These are phyloP conservation scores for Ridgeia piscesae DNA, from an alignment of 1,140 invertebrate genomes.

Conservation along the genomic window DNA sequence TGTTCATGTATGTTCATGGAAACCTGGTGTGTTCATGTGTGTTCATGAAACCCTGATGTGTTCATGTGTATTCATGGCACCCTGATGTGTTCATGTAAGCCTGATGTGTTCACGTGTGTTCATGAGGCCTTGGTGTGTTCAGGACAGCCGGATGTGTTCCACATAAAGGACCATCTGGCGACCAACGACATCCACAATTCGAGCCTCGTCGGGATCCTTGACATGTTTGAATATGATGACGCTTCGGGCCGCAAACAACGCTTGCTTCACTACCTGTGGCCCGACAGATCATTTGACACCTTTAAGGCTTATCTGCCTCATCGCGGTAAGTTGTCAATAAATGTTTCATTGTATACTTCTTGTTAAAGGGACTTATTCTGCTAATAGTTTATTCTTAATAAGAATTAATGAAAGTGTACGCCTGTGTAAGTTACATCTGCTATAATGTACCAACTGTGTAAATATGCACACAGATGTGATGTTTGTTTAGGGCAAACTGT, in stretches of 20 bases:
- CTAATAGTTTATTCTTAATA: no score
- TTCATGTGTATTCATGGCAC: neutral
- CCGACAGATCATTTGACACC: slow-evolving; percentile 8
- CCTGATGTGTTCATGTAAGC: neutral
- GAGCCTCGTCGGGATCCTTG: slow-evolving; percentile 21
- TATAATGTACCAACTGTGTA: no score
- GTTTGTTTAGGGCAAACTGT: no score
- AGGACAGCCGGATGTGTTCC: slow-evolving; percentile 23
- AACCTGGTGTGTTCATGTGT: neutral
- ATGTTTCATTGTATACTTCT: no score
- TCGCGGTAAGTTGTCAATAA: neutral
- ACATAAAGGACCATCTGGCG: slow-evolving; percentile 23
- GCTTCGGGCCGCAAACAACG: slow-evolving; percentile 14
- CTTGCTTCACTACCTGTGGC: slow-evolving; percentile 17
- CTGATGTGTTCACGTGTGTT: neutral
- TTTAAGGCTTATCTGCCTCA: neutral
- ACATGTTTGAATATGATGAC: slow-evolving; percentile 19
- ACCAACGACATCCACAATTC: slow-evolving; percentile 22
- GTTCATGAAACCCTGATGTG: neutral
- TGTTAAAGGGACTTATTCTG: neutral
- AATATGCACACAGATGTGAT: no score
- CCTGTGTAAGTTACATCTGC: no score
- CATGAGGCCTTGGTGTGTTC: slow-evolving; percentile 11
- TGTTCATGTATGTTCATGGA: no score
- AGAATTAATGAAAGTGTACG: no score